Evolutionary conservation across 2,113 vertebrate species (phyloP), one percentile per base, ranked within the genome.

Genomic region (Nibea coibor): DNA sequence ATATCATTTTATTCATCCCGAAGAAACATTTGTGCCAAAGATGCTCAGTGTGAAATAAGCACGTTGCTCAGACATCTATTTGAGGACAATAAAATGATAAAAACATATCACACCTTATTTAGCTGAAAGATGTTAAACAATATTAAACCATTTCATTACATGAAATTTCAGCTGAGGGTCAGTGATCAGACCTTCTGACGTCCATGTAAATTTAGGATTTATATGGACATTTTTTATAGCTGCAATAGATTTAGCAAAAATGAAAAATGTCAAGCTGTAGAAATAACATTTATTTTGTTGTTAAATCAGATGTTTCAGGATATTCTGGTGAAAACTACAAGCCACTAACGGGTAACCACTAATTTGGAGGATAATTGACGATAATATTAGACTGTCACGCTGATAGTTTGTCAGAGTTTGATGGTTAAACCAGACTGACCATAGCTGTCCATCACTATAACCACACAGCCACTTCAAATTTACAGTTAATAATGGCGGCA

Each of bases 381-480:
- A 45, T 42, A 39, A 56, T 54, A 48, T 50, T 14, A 45, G 4
- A 43, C 12, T 64, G 69, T 50, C 19, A 16, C 45, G 57, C 42
- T 48, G 4, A 26, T 42, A n/a, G 15, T 70, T 63, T 20, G 61
- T 17, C 56, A 14, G 5, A 78, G 10, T 79, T 73, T 63, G 45
- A 28, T 64, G 31, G 39, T 53, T 45, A 69, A 24, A 72, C 47
- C 24, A 72, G 20, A 39, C 20, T 57, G 35, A 19, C 47, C 16
- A 64, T 39, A 39, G 10, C 42, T 45, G 35, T n/a, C 35, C 22
- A 59, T 20, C 28, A 45, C n/a, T 39, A 75, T 35, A 64, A 14
- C 10, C 45, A 51, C 39, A 54, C 74, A 84, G 71, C 79, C 12
- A 64, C 3, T 22, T 35, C 59, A 80, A 42, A 81, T 65, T 15